Evolutionary conservation across 2,797 vertebrate genomes (phyloP), one percentile per base, ranked within the genome.

Genomic region (Sarcoramphus papa): DNA sequence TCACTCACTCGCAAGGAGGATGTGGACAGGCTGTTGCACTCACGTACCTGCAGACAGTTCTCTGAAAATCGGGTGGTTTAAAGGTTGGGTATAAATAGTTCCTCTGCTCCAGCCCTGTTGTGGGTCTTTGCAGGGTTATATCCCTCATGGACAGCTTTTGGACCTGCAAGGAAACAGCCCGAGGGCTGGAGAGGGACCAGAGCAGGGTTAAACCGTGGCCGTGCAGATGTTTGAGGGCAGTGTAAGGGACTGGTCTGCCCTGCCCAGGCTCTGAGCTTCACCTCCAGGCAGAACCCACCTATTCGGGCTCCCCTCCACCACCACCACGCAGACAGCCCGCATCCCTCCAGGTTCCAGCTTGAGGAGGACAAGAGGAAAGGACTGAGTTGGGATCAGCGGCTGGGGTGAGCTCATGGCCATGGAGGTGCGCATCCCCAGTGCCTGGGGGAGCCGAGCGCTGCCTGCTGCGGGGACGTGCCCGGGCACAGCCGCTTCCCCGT

Each of bases 391-490:
- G 84, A 5, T 23, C 15, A 19, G 67, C 0, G 5, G 3, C 75
- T 43, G 93, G 57, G 95, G n/a, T 48, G 91, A 97, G 89, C 80
- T 84, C n/a, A 23, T 2, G 80, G 80, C 76, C 80, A 3, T 5
- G 57, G 89, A 64, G 74, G 11, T 30, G 84, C 3, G 1, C 40
- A 37, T 53, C 68, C 45, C 27, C 82, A 33, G 45, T 1, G 72
- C 83, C 79, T 20, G 59, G 1, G 85, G 81, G 16, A 81, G 82
- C 77, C 3, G 0, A 14, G 88, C 11, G 3, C 53, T 4, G 74
- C 92, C 75, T 7, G 81, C 72, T 21, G 45, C 25, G 2, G 56
- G 86, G 74, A 97, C 97, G 19, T 96, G 97, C 93, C 97, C 13
- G 19, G 97, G 94, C 98, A 96, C 76, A 24, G 45, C 69, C 21